Evolutionary conservation across 2,888 invertebrate species (phyloP).

Genomic region (Diaphora mendica): DNA sequence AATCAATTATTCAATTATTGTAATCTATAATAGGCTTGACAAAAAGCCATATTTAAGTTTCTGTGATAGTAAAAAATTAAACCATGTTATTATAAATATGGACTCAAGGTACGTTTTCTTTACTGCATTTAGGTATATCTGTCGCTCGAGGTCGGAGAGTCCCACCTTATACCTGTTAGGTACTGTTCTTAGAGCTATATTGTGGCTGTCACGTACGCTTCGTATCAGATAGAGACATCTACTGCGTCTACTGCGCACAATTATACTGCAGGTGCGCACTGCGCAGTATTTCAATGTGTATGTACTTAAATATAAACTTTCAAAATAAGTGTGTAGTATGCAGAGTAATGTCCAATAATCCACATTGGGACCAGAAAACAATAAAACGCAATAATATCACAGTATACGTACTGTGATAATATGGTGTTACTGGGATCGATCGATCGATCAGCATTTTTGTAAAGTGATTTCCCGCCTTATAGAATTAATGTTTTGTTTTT

Average conservation of each 20-base stretch:
- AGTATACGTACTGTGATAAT: no score
- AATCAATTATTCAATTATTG: no score
- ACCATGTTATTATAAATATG: no score
- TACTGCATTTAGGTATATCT: no score
- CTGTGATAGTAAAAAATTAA: no score
- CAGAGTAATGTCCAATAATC: background rate
- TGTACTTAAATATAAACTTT: background rate
- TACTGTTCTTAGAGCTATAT: background rate
- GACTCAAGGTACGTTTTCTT: no score
- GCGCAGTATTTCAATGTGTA: background rate
- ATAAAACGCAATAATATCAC: no score
- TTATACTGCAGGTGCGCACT: background rate
- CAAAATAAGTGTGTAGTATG: background rate
- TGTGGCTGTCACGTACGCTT: background rate
- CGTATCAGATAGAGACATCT: background rate
- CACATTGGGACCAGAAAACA: no score
- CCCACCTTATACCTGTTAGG: background rate
- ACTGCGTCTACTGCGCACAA: background rate
- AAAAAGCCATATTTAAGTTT: no score
- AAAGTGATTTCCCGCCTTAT: background rate
- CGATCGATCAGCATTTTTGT: background rate
- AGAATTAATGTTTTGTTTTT: constrained; percentile 1
- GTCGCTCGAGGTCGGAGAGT: background rate
- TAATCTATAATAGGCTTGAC: no score
- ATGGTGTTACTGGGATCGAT: background rate